Base-by-base conservation (phyloP, 2,888 invertebrate genomes). In the Bombyx huttoni region DNA sequence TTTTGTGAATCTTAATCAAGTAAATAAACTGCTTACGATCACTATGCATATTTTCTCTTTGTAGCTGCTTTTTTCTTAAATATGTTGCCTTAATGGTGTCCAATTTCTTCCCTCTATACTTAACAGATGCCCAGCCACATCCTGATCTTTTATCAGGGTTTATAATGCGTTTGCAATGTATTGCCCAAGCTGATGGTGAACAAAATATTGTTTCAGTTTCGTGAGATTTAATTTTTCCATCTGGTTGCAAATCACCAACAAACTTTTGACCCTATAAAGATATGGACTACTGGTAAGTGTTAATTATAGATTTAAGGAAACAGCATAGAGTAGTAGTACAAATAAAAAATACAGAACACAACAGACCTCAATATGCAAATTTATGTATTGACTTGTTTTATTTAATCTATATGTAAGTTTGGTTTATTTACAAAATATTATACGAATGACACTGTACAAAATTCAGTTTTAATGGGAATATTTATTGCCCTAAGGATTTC, bases 151-250 rank as follows among this genome's bases (percentile, higher is more conserved):
- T 96, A 58, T 95, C 94, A 0, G 97, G 96, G 79, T 97, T 96
- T 51, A 97, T 95, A 53, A 96, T 94, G 60, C 95, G 91, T 74
- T 97, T 97, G 70, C 97, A 97, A 70, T 96, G 94, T 75, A 96
- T 94, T 0, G 96, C 97, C 97, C 97, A 97, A 1, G 97, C 96
- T 64, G 96, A 96, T 2, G 97, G 97, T 1, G 96, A 96, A 57
- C 94, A 92, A 75, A 96, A 97, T 65, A 95, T 91, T 56, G 95
- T 94, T 73, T 94, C 94, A 46, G 96, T 95, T 78, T 96, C 96
- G 78, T 94, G 94, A 13, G 95, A 95, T 76, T 93, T 92, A 53
- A 97, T 97, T 89, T 95, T 95, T 12, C 97, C 97, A 89, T 94
- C 95, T 46, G 92, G 83, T 67, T 96, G 88, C 48, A 97, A 85